These are phyloP conservation scores for Bursaphelenchus okinawaensis DNA, from an alignment of 2,888 invertebrate species.

Conservation along the genomic window DNA sequence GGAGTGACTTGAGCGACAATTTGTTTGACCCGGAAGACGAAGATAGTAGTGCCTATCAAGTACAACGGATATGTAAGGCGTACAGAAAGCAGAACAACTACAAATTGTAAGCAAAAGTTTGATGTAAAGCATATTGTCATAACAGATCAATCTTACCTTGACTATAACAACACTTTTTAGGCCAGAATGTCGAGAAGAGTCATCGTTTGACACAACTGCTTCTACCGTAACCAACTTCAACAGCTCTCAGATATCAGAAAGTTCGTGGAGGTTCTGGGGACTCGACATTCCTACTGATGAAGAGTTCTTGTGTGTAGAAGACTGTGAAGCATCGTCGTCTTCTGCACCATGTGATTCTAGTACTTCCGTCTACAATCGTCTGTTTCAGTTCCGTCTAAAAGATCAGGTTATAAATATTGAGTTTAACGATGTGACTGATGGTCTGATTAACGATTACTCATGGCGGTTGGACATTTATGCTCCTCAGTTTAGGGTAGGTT, in stretches of 20 bases:
- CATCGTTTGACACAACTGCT: neutral
- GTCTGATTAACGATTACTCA: neutral
- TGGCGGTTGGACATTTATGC: neutral
- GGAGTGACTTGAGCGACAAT: neutral
- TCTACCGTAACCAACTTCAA: neutral
- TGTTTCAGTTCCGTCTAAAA: neutral
- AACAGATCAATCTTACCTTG: no score
- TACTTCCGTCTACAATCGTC: neutral
- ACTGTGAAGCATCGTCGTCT: neutral
- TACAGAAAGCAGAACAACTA: neutral
- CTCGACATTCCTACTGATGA: neutral
- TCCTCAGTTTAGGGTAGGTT: neutral
- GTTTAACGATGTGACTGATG: neutral
- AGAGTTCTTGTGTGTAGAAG: neutral
- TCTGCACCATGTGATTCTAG: neutral
- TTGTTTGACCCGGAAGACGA: neutral
- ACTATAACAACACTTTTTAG: no score
- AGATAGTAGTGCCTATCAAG: neutral
- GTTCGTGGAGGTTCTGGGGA: neutral
- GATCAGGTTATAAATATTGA: neutral
- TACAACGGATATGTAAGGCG: neutral
- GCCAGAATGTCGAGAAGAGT: neutral
- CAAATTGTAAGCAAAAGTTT: neutral
- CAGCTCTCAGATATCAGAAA: neutral
- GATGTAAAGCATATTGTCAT: no score